These are phyloP conservation scores for Poeciliopsis occidentalis DNA, from an alignment of 2,113 vertebrate genomes.

Conservation along the genomic window DNA sequence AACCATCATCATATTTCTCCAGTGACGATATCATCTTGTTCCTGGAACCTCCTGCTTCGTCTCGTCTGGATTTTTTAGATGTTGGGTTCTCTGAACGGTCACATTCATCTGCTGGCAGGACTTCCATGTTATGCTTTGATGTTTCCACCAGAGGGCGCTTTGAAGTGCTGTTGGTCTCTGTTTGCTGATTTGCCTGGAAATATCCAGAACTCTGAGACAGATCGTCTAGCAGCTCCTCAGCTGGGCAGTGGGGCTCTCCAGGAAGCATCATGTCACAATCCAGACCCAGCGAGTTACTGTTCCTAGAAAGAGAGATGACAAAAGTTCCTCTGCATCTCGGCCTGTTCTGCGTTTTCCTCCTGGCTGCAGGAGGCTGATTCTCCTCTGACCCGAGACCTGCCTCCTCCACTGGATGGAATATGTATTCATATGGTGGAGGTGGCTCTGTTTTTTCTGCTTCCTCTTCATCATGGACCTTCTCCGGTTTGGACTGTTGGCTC, in stretches of 20 bases:
- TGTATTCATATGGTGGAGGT: background rate
- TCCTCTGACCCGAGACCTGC: background rate
- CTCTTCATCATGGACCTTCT: background rate
- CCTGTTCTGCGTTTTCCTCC: background rate
- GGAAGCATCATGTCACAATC: background rate
- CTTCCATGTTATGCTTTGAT: constrained; percentile 1
- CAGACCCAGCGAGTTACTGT: background rate
- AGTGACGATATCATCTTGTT: constrained; percentile 30
- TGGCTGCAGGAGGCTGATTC: background rate
- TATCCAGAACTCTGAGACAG: background rate
- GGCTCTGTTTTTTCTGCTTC: background rate
- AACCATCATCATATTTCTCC: constrained; percentile 11
- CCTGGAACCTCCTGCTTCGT: background rate
- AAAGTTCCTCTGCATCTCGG: constrained; percentile 59
- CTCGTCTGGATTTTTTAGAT: constrained; percentile 54
- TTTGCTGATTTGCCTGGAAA: background rate
- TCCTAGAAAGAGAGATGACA: constrained; percentile 33
- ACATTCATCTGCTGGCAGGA: background rate
- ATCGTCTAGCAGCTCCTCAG: background rate
- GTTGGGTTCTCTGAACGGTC: constrained; percentile 13
- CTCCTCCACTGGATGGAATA: background rate
- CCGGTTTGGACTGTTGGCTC: background rate
- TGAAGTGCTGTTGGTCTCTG: background rate
- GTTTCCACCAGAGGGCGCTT: constrained; percentile 34
- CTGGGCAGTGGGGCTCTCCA: background rate